Conservation (phyloP, 2,888 invertebrate species). For the Mesorhabditis spiculigera region DNA sequence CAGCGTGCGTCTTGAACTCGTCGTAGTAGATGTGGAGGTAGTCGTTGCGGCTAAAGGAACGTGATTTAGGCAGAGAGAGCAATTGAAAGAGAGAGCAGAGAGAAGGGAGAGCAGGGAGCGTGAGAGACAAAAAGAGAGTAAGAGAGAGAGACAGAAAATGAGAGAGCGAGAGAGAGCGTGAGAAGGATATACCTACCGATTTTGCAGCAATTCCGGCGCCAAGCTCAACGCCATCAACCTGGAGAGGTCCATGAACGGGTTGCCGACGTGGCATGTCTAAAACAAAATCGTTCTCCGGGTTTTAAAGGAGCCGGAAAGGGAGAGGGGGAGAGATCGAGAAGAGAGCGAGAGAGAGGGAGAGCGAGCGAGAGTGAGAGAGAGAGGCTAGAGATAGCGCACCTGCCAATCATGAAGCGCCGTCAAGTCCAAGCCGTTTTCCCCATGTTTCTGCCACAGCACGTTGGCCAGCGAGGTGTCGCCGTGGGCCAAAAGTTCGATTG, state of each 20-base stretch:
- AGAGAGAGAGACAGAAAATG: no score
- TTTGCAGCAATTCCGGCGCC: background rate
- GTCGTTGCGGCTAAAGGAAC: background rate
- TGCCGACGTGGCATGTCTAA: background rate
- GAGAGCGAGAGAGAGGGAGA: no score
- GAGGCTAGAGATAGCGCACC: background rate
- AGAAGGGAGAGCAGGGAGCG: no score
- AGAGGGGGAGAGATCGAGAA: no score
- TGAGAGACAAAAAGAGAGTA: no score
- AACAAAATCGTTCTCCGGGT: no score
- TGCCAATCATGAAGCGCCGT: conserved; percentile 4
- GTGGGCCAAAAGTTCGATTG: background rate
- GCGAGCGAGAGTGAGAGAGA: no score
- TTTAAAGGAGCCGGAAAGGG: no score
- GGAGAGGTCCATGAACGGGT: background rate
- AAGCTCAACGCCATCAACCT: background rate
- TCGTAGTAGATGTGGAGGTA: background rate
- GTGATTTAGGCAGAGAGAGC: no score
- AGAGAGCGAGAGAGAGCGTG: background rate
- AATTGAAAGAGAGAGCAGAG: no score
- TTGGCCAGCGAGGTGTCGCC: background rate
- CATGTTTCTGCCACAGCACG: background rate
- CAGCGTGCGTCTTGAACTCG: background rate
- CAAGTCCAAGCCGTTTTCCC: background rate
- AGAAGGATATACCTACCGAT: no score